These are phyloP conservation scores for Tetraneura akinire DNA, from an alignment of 1,140 invertebrate genomes.

Conservation along the genomic window DNA sequence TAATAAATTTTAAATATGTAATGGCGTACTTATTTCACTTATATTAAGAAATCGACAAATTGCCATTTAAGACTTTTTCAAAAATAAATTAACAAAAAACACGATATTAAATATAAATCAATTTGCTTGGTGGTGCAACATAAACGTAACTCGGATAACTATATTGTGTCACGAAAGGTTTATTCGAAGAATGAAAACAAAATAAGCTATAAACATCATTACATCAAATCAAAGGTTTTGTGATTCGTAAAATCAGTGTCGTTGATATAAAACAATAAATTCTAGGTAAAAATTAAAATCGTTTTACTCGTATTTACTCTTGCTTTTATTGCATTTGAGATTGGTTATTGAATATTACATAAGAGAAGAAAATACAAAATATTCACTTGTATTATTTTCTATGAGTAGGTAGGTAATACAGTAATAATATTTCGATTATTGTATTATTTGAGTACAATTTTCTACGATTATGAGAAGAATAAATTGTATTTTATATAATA, in stretches of 20 bases:
- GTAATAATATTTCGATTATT: too few species aligned
- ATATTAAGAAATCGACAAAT: not conserved
- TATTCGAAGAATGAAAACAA: conserved; percentile 24
- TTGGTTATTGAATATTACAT: not conserved
- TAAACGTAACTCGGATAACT: conserved; percentile 14
- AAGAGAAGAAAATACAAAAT: not conserved
- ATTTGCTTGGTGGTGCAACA: not conserved
- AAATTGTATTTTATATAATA: too few species aligned
- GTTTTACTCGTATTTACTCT: not conserved
- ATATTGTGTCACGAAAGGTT: conserved; percentile 29
- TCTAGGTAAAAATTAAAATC: conserved; percentile 2
- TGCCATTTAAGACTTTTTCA: not conserved
- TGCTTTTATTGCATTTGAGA: not conserved
- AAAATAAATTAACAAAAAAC: conserved; percentile 36
- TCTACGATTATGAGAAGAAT: too few species aligned
- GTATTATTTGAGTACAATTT: too few species aligned
- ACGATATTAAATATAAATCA: conserved; percentile 31
- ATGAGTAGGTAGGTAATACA: too few species aligned
- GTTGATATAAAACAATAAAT: conserved; percentile 5
- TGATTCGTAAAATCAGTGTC: conserved; percentile 20
- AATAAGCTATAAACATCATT: conserved; percentile 17
- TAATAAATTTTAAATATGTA: too few species aligned
- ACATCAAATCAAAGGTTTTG: conserved; percentile 10
- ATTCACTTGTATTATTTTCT: not conserved
- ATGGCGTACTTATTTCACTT: too few species aligned